phyloP scores from a whole-genome alignment of 2,888 invertebrate species.

The Deladenus siricidicola region DNA sequence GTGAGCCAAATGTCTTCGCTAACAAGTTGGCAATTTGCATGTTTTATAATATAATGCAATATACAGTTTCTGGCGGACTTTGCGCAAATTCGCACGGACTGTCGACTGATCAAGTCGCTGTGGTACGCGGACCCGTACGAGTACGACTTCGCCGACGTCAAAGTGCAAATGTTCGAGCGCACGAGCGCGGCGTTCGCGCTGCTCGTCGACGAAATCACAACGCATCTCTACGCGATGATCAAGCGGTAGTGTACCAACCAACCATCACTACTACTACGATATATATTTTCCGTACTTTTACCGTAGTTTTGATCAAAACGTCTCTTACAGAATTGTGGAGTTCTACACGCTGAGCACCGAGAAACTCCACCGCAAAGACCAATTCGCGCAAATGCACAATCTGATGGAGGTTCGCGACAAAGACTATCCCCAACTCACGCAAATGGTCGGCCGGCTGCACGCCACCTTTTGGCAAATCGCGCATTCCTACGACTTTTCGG shows the following conservation, averaged over 20 bases:
- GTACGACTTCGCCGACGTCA: constrained; percentile 19
- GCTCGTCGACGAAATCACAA: constrained; percentile 16
- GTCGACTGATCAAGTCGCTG: not conserved
- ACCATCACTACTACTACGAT: too few relatives aligned
- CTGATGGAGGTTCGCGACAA: constrained; percentile 20
- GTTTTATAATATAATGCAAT: too few relatives aligned
- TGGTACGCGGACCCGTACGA: constrained; percentile 19
- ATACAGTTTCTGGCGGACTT: not conserved
- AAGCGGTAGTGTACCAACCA: constrained; percentile 17
- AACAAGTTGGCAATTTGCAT: not conserved
- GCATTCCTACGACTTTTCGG: constrained; percentile 20
- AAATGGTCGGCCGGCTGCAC: constrained; percentile 10
- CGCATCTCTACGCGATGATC: constrained; percentile 13
- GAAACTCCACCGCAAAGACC: constrained; percentile 27
- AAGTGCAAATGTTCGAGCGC: constrained; percentile 7
- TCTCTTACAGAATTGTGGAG: constrained; percentile 25
- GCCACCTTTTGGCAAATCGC: constrained; percentile 12
- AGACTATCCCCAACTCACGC: constrained; percentile 17
- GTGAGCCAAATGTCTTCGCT: not conserved
- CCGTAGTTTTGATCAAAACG: not conserved
- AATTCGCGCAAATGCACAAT: constrained; percentile 27
- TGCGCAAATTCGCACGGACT: not conserved
- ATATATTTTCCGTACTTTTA: not conserved
- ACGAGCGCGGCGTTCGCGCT: constrained; percentile 7
- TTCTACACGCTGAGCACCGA: constrained; percentile 20